Evolutionary conservation across 2,888 invertebrate genomes (phyloP), one percentile per base, ranked within the genome.

Genomic region (Dascillus cervinus): DNA sequence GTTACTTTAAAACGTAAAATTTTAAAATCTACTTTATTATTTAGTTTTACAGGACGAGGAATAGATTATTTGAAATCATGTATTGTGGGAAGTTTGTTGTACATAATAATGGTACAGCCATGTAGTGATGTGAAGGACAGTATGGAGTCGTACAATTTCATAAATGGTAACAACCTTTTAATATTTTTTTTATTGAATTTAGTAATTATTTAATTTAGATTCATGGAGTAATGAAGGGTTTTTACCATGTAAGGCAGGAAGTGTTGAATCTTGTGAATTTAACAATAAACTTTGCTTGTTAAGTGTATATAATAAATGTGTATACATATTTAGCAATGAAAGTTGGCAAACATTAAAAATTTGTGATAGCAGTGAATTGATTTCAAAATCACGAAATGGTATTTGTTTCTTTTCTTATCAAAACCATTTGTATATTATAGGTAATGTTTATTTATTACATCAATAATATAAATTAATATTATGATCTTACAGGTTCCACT

Each of bases 61-160:
- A n/a, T n/a, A n/a, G n/a, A n/a, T n/a, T n/a, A n/a, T n/a, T n/a
- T n/a, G n/a, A n/a, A n/a, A n/a, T n/a, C n/a, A n/a, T n/a, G n/a
- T n/a, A n/a, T n/a, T n/a, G n/a, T n/a, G n/a, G 55, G 51, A n/a
- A 42, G 53, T 33, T 50, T 48, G 32, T 39, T 64, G 15, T 64
- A 52, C 38, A 53, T 64, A 14, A n/a, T n/a, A n/a, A n/a, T n/a
- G n/a, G n/a, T n/a, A n/a, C n/a, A n/a, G n/a, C n/a, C n/a, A n/a
- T n/a, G n/a, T n/a, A n/a, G n/a, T n/a, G n/a, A n/a, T n/a, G n/a
- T n/a, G n/a, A n/a, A n/a, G n/a, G n/a, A n/a, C n/a, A n/a, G n/a
- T n/a, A n/a, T n/a, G n/a, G n/a, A n/a, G n/a, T n/a, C n/a, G n/a
- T 8, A 11, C 12, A 17, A 17, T 4, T 6, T 6, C 17, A 17